phyloP scores from a whole-genome alignment of 2,113 vertebrate genomes.

The Polypterus senegalus region DNA sequence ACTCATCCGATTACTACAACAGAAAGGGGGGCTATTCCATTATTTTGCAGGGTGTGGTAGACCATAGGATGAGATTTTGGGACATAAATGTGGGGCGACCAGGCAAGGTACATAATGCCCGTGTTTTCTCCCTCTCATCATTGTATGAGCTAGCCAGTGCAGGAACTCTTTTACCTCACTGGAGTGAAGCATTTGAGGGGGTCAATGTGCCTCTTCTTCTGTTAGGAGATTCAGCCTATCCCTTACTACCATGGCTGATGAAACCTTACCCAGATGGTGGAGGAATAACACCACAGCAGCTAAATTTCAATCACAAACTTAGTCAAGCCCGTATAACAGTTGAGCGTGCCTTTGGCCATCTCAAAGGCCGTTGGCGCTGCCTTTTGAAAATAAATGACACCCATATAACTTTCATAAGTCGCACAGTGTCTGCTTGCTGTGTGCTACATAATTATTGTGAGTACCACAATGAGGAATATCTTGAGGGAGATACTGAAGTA shows the following conservation, averaged over 20 bases:
- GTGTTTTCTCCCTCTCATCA: not conserved
- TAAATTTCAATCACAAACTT: not conserved
- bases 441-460: not conserved
- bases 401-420: too few species aligned
- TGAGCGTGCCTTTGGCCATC: not conserved
- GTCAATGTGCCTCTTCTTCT: not conserved
- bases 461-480: too few species aligned
- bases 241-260: not conserved
- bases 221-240: not conserved
- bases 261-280: not conserved
- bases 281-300: not conserved
- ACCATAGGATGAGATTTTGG: not conserved
- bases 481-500: too few species aligned
- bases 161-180: not conserved
- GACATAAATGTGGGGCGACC: not conserved
- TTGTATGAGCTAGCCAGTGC: not conserved
- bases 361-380: not conserved
- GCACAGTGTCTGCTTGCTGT: not conserved
- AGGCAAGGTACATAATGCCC: not conserved
- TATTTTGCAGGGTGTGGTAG: not conserved
- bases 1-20: slow-evolving; percentile 1
- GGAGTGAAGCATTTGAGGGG: not conserved
- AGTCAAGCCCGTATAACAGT: not conserved
- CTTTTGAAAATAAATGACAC: not conserved
- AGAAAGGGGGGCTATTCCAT: not conserved